Conservation (phyloP, 2,113 vertebrate genomes). For the Mormyrus lacerda region DNA sequence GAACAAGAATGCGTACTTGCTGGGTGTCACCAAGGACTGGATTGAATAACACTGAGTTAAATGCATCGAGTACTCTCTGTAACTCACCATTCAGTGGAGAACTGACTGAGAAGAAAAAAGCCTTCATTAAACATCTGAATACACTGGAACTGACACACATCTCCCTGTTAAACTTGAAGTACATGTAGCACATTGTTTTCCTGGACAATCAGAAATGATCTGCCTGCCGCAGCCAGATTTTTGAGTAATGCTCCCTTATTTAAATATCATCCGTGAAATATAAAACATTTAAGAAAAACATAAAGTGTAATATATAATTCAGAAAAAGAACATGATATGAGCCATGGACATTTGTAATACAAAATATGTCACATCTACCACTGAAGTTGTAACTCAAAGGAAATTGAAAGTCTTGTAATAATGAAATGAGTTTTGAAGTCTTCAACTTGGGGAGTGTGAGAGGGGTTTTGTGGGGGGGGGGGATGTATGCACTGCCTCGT, state of each 20-base stretch:
- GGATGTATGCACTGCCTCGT: neutral
- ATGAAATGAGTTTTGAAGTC: neutral
- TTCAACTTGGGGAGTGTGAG: constrained; percentile 16
- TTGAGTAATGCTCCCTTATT: neutral
- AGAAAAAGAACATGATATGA: neutral
- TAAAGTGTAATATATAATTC: neutral
- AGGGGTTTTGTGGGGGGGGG: neutral
- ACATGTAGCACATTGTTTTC: neutral
- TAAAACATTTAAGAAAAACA: neutral
- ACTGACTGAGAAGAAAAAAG: neutral
- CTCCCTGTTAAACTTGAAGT: neutral
- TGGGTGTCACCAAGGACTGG: neutral
- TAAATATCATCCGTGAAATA: neutral
- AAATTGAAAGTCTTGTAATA: neutral
- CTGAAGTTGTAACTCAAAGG: neutral
- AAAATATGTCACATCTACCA: neutral
- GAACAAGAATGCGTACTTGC: neutral
- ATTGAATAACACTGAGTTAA: neutral
- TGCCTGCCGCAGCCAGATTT: neutral
- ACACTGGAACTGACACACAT: neutral
- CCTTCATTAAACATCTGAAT: neutral
- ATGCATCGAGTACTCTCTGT: neutral
- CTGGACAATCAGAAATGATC: neutral
- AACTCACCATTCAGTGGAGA: neutral
- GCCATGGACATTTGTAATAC: neutral